Percentiles rank a stretch among this genome's conserved stretches.
These are phyloP conservation scores for Tribolium madens DNA, from an alignment of 1,140 invertebrate genomes.

Conservation along the genomic window DNA sequence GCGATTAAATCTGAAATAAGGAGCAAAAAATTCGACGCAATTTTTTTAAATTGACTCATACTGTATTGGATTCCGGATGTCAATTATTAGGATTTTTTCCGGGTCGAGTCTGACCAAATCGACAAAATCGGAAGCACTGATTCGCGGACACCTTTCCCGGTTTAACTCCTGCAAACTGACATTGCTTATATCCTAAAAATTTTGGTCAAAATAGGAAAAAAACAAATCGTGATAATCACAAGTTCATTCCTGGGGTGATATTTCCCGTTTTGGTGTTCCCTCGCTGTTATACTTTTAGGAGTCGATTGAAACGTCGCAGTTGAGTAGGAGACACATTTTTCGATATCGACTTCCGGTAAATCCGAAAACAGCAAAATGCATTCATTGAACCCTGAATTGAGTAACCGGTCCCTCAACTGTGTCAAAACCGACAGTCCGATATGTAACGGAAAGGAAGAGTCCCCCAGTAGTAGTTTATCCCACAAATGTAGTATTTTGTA, in stretches of 20 bases:
- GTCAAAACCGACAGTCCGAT: constrained; percentile 94
- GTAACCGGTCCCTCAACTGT: constrained; percentile 86
- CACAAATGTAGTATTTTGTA: constrained; percentile 98
- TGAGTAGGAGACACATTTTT: constrained; percentile 91
- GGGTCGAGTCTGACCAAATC: constrained; percentile 75
- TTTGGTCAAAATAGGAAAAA: constrained; percentile 5
- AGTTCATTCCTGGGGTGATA: constrained; percentile 39
- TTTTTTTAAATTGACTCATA: constrained; percentile 64
- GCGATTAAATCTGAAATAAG: constrained; percentile 75
- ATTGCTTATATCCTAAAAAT: constrained; percentile 77
- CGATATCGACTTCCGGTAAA: constrained; percentile 97
- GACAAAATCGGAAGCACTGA: constrained; percentile 87
- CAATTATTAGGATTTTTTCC: constrained; percentile 80
- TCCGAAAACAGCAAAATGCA: constrained; percentile 97
- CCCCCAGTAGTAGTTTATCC: constrained; percentile 95
- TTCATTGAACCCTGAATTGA: constrained; percentile 95
- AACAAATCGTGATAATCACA: neutral
- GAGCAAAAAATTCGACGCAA: no score
- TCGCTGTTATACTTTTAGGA: constrained; percentile 88
- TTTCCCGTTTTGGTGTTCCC: constrained; percentile 74
- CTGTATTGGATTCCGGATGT: constrained; percentile 80
- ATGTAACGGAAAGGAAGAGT: constrained; percentile 94
- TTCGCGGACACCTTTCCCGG: constrained; percentile 81
- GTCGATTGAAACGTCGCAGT: constrained; percentile 88
- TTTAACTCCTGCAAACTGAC: constrained; percentile 77